These are phyloP conservation scores for Odocoileus virginianus DNA, from an alignment of 2,113 vertebrate genomes.

Conservation along the genomic window DNA sequence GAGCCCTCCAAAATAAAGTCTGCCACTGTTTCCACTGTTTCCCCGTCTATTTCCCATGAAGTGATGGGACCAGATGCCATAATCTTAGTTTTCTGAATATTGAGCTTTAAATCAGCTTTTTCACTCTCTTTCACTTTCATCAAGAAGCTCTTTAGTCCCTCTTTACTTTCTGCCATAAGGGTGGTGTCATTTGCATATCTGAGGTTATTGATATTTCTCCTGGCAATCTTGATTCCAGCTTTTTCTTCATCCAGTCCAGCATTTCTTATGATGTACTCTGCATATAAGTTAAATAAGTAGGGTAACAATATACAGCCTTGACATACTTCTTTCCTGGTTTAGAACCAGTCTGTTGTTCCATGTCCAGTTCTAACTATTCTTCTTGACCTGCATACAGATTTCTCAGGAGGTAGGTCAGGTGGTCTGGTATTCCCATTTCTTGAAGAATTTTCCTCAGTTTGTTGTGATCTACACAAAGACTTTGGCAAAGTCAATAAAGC, in stretches of 20 bases:
- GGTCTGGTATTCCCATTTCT: background rate
- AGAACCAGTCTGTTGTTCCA: background rate
- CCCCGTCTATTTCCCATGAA: background rate
- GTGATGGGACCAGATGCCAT: background rate
- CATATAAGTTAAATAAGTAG: background rate
- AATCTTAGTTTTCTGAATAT: background rate
- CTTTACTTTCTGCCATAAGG: background rate
- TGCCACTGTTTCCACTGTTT: background rate
- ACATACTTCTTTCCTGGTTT: background rate
- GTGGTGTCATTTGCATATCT: background rate
- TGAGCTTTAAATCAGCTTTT: background rate
- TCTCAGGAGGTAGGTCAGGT: background rate
- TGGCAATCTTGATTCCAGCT: background rate
- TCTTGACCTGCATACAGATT: background rate
- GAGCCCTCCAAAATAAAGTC: background rate
- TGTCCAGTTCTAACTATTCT: background rate
- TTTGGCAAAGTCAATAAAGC: background rate
- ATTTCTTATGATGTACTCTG: background rate
- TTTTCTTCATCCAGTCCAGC: background rate
- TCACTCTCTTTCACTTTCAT: background rate
- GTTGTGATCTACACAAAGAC: background rate
- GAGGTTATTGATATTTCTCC: background rate
- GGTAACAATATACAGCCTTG: background rate
- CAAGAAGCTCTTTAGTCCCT: background rate
- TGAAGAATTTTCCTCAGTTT: background rate